These are phyloP conservation scores for Prionace glauca DNA, from an alignment of 2,797 vertebrate species.

Conservation along the genomic window DNA sequence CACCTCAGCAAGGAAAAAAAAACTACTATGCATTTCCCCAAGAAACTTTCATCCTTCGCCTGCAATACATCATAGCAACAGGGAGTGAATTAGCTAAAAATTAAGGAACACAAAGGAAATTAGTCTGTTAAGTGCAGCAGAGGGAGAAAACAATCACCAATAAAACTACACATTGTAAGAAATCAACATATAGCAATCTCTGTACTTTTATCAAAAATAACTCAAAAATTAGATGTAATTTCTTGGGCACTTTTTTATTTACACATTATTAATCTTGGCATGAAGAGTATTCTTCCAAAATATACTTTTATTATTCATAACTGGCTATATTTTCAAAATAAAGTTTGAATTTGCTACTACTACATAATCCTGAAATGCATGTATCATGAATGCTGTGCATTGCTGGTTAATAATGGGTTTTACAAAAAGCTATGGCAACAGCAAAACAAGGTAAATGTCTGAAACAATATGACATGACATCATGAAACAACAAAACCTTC, in stretches of 20 bases:
- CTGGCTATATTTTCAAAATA: not conserved
- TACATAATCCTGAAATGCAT: not conserved
- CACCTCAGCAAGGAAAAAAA: not conserved
- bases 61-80: not conserved
- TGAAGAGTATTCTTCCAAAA: not conserved
- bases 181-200: not conserved
- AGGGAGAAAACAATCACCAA: not conserved
- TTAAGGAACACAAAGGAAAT: not conserved
- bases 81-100: not conserved
- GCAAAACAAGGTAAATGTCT: not conserved
- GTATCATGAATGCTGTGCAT: not conserved
- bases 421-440: not conserved
- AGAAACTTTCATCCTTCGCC: not conserved
- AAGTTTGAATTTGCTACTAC: not conserved
- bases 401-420: not conserved
- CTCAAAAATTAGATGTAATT: not conserved
- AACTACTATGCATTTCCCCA: not conserved
- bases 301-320: not conserved
- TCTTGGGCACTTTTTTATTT: not conserved
- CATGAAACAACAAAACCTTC: not conserved
- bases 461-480: not conserved
- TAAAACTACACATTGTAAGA: not conserved
- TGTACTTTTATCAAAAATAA: not conserved
- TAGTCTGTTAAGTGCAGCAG: not conserved
- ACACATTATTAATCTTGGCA: not conserved